Evolutionary conservation across 2,113 vertebrate genomes (phyloP).

Genomic region (Australoheros scitulus): DNA sequence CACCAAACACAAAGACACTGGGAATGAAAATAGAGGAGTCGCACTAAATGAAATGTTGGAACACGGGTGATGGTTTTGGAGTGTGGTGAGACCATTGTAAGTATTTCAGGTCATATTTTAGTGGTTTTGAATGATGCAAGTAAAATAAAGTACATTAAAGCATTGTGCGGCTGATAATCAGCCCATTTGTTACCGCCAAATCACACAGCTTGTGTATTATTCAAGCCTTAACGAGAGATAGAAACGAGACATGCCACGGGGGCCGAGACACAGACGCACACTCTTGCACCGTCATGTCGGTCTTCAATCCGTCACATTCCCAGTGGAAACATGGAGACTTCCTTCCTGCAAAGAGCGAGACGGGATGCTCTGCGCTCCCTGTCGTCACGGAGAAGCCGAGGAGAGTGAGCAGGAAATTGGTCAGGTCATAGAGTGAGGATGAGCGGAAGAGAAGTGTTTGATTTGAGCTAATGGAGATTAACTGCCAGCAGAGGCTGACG

Average conservation of each 20-base stretch:
- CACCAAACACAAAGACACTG: conserved; percentile 28
- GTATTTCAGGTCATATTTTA: neutral
- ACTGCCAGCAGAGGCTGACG: conserved; percentile 15
- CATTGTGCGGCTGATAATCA: neutral
- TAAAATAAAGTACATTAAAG: neutral
- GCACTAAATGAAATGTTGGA: conserved; percentile 18
- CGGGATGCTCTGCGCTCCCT: neutral
- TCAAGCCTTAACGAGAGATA: conserved; percentile 11
- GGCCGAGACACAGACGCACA: neutral
- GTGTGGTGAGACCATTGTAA: neutral
- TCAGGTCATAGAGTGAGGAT: neutral
- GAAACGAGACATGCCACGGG: neutral
- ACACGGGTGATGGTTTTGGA: neutral
- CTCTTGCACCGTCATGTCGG: neutral
- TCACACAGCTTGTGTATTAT: conserved; percentile 43
- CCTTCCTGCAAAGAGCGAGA: conserved; percentile 4
- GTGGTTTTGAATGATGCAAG: neutral
- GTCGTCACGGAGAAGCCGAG: neutral
- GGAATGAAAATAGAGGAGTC: conserved; percentile 29
- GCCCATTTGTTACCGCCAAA: conserved; percentile 1
- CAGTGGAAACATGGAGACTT: neutral
- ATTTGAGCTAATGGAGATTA: conserved; percentile 46
- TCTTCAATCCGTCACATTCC: conserved; percentile 1
- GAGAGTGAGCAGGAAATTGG: conserved; percentile 7
- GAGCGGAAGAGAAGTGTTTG: conserved; percentile 18